A percentile compares a stretch with the other conserved stretches of the same genome.
phyloP scores from a whole-genome alignment of 2,888 invertebrate genomes.

The Lissocephala sabroskyi region DNA sequence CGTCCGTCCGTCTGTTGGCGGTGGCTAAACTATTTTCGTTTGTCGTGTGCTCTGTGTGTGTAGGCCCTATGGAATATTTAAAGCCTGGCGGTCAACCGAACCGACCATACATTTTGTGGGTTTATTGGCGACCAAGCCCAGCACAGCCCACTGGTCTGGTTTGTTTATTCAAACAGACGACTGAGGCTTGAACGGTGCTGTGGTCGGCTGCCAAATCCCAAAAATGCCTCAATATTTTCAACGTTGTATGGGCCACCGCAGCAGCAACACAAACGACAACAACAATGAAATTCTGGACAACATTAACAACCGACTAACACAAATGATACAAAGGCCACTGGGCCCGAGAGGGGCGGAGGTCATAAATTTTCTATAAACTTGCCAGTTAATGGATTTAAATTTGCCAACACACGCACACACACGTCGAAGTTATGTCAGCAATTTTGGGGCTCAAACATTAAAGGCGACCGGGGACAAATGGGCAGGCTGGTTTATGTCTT shows the following conservation, averaged over 20 bases:
- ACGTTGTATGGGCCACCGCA: conserved; percentile 20
- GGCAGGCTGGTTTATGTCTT: too few species aligned
- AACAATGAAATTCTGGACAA: background rate
- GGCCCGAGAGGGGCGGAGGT: conserved; percentile 15
- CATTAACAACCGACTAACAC: conserved; percentile 4
- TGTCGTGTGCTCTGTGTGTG: conserved; percentile 18
- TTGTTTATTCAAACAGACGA: conserved; percentile 49
- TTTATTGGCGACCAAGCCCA: conserved; percentile 43
- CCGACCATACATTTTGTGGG: conserved; percentile 20
- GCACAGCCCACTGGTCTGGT: conserved; percentile 7
- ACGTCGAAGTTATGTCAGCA: too few species aligned
- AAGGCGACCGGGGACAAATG: too few species aligned
- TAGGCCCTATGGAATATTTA: conserved; percentile 32
- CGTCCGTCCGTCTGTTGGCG: background rate
- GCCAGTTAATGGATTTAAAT: conserved; percentile 59
- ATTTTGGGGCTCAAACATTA: too few species aligned
- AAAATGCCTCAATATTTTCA: conserved; percentile 51
- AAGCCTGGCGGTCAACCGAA: conserved; percentile 20
- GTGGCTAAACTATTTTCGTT: conserved; percentile 14
- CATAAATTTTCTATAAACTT: conserved; percentile 40
- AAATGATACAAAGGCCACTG: conserved; percentile 19
- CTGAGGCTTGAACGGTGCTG: conserved; percentile 14
- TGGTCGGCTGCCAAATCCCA: conserved; percentile 50
- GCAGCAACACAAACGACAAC: conserved; percentile 12
- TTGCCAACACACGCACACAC: too few species aligned